These are phyloP conservation scores for Nomada lathburiana DNA, from an alignment of 2,888 invertebrate species.

Conservation along the genomic window DNA sequence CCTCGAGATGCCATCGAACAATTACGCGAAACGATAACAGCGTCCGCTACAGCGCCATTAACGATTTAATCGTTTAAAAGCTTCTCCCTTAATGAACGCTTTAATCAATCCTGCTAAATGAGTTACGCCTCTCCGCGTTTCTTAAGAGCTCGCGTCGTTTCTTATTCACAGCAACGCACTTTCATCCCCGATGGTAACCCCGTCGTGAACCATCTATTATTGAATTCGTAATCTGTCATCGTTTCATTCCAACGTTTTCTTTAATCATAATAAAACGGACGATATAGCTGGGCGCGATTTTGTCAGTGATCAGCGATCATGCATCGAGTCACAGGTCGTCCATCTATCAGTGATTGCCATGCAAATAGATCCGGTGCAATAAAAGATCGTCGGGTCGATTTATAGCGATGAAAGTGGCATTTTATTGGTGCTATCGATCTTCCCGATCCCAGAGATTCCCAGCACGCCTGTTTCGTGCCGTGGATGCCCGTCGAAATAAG, in stretches of 20 bases:
- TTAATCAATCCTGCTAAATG: slow-evolving; percentile 48
- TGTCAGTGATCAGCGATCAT: not conserved
- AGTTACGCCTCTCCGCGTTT: slow-evolving; percentile 41
- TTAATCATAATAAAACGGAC: not conserved
- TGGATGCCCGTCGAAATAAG: slow-evolving; percentile 63
- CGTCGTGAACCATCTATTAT: not conserved
- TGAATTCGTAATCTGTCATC: not conserved
- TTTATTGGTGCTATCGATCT: slow-evolving; percentile 68
- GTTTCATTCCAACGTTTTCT: not conserved
- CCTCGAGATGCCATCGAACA: not conserved
- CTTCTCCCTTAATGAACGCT: slow-evolving; percentile 33
- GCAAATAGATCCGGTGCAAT: slow-evolving; percentile 48
- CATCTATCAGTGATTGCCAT: slow-evolving; percentile 41
- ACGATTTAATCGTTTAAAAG: slow-evolving; percentile 48
- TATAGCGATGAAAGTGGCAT: slow-evolving; percentile 61
- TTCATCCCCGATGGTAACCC: not conserved
- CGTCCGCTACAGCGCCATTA: slow-evolving; percentile 8
- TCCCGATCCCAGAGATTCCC: slow-evolving; percentile 51
- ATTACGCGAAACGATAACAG: not conserved
- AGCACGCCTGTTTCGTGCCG: slow-evolving; percentile 41
- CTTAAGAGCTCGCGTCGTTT: slow-evolving; percentile 53
- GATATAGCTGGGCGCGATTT: not conserved
- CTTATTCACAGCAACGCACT: slow-evolving; percentile 47
- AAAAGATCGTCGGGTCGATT: slow-evolving; percentile 59
- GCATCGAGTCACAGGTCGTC: not conserved